phyloP scores from a whole-genome alignment of 1,140 invertebrate species.

The Tyrophagus putrescentiae region DNA sequence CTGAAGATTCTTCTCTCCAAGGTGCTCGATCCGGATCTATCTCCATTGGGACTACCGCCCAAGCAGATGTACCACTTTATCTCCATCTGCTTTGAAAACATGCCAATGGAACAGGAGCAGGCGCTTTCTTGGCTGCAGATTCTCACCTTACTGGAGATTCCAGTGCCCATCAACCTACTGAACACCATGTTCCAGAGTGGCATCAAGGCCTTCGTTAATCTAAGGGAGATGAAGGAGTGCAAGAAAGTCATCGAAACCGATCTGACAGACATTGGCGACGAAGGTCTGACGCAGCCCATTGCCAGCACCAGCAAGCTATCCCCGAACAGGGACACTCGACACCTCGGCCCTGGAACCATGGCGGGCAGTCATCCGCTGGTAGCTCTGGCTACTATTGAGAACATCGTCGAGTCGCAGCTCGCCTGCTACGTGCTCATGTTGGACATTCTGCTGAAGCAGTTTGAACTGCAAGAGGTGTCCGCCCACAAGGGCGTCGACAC shows the following conservation, averaged over 20 bases:
- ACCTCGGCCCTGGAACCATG: background rate
- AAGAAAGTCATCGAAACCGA: background rate
- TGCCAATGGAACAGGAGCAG: conserved; percentile 75
- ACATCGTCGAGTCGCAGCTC: conserved; percentile 35
- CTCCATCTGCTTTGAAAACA: conserved; percentile 63
- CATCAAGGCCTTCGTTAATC: conserved; percentile 36
- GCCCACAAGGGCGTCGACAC: conserved; percentile 63
- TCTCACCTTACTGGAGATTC: conserved; percentile 70
- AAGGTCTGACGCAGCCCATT: background rate
- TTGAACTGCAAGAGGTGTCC: conserved; percentile 83
- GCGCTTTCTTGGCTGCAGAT: conserved; percentile 90
- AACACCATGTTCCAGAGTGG: conserved; percentile 77
- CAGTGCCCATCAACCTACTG: conserved; percentile 64
- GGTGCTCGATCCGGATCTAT: conserved; percentile 89
- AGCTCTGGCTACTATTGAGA: background rate
- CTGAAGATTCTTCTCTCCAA: conserved; percentile 82
- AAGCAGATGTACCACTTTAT: conserved; percentile 92
- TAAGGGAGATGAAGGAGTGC: conserved; percentile 3
- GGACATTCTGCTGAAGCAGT: conserved; percentile 86
- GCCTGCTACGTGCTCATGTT: conserved; percentile 92
- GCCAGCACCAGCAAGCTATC: background rate
- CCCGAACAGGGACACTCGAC: background rate
- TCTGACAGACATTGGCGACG: background rate
- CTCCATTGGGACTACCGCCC: conserved; percentile 78
- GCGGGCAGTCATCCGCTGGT: background rate